Evolutionary conservation across 2,113 vertebrate species (phyloP).

Genomic region (Boulengeromyrus knoepffleri): DNA sequence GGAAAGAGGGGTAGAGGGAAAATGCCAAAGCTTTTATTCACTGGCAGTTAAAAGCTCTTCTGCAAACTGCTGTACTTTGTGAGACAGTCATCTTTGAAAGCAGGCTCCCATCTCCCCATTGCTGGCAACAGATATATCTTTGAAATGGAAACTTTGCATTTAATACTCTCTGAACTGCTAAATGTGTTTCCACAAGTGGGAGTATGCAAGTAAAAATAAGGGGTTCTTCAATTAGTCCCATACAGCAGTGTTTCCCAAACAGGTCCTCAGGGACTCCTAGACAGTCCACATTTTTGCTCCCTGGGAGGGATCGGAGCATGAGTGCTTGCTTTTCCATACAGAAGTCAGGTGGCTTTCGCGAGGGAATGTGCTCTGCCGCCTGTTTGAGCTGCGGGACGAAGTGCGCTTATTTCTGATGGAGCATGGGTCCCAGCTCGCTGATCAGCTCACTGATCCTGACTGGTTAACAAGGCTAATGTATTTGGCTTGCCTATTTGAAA

Average conservation of each 20-base stretch:
- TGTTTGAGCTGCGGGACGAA: too few species aligned
- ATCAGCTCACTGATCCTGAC: too few species aligned
- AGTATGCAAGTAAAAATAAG: background rate
- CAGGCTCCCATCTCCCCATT: background rate
- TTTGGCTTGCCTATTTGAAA: too few species aligned
- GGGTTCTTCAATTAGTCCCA: background rate
- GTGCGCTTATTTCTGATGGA: too few species aligned
- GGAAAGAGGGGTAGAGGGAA: conserved; percentile 34
- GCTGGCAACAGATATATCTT: background rate
- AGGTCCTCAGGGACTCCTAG: background rate
- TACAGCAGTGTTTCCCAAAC: background rate
- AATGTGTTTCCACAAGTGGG: background rate
- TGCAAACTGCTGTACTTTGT: conserved; percentile 34
- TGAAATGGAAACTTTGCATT: conserved; percentile 15
- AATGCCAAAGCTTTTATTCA: conserved; percentile 64
- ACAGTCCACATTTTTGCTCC: too few species aligned
- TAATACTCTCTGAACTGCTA: background rate
- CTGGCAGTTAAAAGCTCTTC: conserved; percentile 54
- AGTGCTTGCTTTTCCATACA: too few species aligned
- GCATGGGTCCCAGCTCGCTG: too few species aligned
- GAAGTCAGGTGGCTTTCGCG: too few species aligned
- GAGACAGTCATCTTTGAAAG: background rate
- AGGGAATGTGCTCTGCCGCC: too few species aligned
- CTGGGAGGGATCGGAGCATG: too few species aligned
- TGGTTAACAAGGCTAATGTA: too few species aligned